Evolutionary conservation across 2,797 vertebrate species (phyloP).

Genomic region (Myotis findleyi): DNA sequence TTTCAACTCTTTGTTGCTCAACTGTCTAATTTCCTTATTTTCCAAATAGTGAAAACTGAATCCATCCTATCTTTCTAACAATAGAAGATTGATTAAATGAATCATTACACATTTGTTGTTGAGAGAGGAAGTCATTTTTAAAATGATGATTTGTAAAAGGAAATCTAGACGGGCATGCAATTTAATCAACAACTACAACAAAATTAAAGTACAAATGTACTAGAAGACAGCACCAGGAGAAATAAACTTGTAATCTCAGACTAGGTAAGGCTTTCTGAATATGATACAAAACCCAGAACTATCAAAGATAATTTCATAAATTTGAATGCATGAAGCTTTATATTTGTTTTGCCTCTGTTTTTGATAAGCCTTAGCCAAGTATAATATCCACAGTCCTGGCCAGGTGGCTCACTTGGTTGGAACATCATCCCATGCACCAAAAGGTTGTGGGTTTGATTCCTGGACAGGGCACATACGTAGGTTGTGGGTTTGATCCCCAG

Average conservation of each 20-base stretch:
- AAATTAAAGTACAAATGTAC: neutral
- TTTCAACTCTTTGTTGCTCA: neutral
- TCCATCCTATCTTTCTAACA: neutral
- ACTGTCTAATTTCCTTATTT: neutral
- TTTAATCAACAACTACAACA: constrained; percentile 34
- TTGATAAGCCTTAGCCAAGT: neutral
- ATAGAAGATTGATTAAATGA: neutral
- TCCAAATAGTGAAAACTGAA: neutral
- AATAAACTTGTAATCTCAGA: neutral
- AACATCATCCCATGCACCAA: neutral
- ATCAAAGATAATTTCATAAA: neutral
- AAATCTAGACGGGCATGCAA: neutral
- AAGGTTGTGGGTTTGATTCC: neutral
- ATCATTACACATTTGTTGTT: neutral
- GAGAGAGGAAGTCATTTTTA: neutral
- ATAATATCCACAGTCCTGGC: neutral
- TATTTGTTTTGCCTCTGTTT: neutral
- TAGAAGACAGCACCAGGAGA: neutral
- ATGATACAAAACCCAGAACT: neutral
- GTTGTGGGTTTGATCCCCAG: neutral
- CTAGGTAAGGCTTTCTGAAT: neutral
- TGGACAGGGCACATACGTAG: too few species aligned
- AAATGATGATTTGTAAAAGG: neutral
- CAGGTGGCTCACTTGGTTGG: neutral
- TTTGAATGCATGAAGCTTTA: neutral